Conservation (phyloP, 2,888 invertebrate genomes). For the Chorisops tibialis region DNA sequence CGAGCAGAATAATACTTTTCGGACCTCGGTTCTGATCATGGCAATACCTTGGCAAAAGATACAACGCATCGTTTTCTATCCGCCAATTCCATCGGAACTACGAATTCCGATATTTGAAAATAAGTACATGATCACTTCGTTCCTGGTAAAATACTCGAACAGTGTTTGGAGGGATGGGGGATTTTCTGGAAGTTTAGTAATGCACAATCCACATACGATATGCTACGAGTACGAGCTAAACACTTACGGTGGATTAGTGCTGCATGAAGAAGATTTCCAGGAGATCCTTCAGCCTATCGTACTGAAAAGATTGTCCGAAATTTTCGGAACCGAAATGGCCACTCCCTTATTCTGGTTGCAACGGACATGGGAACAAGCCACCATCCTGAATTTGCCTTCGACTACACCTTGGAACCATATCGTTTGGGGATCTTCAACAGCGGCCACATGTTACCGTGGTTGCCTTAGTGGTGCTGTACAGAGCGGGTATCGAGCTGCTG, state of each 20-base stretch:
- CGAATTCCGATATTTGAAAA: slow-evolving; percentile 22
- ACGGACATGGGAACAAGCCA: slow-evolving; percentile 39
- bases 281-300: slow-evolving; percentile 35
- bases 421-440: slow-evolving; percentile 46
- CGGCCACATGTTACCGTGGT: slow-evolving; percentile 45
- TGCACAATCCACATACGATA: slow-evolving; percentile 39
- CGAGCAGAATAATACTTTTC: slow-evolving; percentile 35
- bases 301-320: slow-evolving; percentile 37
- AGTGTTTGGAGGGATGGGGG: slow-evolving; percentile 42
- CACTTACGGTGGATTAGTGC: slow-evolving; percentile 40
- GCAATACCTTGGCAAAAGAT: slow-evolving; percentile 46
- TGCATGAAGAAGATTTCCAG: slow-evolving; percentile 40
- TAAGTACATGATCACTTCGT: slow-evolving; percentile 40
- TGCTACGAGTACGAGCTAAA: slow-evolving; percentile 39
- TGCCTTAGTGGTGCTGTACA: slow-evolving; percentile 48
- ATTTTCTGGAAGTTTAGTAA: slow-evolving; percentile 42
- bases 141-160: slow-evolving; percentile 40
- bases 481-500: slow-evolving; percentile 47
- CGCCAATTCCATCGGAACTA: slow-evolving; percentile 40
- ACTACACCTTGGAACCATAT: slow-evolving; percentile 46
- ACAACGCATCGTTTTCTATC: slow-evolving; percentile 40
- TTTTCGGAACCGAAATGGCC: slow-evolving; percentile 44
- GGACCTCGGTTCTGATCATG: slow-evolving; percentile 41
- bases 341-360: slow-evolving; percentile 38
- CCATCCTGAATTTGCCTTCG: slow-evolving; percentile 37